Conservation (phyloP, 1,140 invertebrate genomes). For the Branchinecta lynchi region DNA sequence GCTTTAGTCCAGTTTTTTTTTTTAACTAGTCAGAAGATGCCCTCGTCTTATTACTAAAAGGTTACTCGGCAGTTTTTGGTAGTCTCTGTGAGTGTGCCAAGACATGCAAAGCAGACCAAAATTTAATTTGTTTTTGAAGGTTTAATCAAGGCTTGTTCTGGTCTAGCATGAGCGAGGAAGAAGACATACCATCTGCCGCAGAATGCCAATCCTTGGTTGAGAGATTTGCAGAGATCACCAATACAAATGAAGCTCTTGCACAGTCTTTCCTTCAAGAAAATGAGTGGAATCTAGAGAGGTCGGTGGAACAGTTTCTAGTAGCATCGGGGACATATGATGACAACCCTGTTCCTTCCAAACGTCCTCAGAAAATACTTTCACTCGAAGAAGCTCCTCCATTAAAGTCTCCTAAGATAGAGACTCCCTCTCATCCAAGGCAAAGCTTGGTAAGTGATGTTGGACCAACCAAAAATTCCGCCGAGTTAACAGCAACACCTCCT, state of each 20-base stretch:
- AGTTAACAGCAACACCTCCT: conserved; percentile 27
- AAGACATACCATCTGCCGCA: not conserved
- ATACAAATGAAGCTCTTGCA: conserved; percentile 38
- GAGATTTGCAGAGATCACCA: conserved; percentile 37
- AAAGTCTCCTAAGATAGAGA: conserved; percentile 28
- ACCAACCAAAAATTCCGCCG: conserved; percentile 11
- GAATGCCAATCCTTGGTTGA: conserved; percentile 28
- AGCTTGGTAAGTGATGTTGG: not conserved
- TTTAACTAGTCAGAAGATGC: too few relatives aligned
- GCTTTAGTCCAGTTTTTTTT: too few relatives aligned
- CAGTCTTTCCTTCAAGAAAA: conserved; percentile 41
- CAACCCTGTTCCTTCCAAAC: conserved; percentile 20
- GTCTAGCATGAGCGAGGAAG: not conserved
- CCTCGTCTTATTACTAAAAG: too few relatives aligned
- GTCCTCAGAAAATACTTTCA: too few relatives aligned
- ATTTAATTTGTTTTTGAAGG: too few relatives aligned
- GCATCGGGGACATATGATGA: conserved; percentile 26
- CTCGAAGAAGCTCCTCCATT: conserved; percentile 25
- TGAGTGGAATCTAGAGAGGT: conserved; percentile 37
- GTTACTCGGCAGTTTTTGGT: too few relatives aligned
- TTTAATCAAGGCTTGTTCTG: too few relatives aligned
- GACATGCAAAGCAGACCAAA: too few relatives aligned
- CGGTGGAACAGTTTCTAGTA: conserved; percentile 36
- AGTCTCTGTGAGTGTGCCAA: too few relatives aligned
- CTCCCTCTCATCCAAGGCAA: conserved; percentile 17